phyloP scores from a whole-genome alignment of 2,797 vertebrate species.

The Sebastes cheni region DNA sequence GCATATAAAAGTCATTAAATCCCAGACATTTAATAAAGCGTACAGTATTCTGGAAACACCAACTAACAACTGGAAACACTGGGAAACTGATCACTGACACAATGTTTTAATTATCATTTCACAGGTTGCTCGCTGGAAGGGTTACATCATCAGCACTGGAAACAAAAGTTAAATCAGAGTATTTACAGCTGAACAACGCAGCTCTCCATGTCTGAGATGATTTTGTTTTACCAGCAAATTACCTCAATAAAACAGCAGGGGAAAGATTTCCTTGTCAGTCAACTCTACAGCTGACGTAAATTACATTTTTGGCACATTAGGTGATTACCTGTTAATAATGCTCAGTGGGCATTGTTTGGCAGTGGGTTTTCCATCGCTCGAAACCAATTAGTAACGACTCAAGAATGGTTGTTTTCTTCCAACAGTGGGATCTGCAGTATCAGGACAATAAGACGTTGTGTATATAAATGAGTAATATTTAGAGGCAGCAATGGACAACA shows the following conservation, averaged over 20 bases:
- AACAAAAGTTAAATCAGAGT: neutral
- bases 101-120: slow-evolving; percentile 26
- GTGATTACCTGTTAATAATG: slow-evolving; percentile 56
- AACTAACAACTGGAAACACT: neutral
- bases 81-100: neutral
- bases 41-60: neutral
- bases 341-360: slow-evolving; percentile 51
- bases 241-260: slow-evolving; percentile 18
- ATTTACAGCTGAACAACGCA: neutral
- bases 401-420: slow-evolving; percentile 10
- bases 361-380: neutral
- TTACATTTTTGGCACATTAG: slow-evolving; percentile 18
- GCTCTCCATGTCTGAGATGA: neutral
- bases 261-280: slow-evolving; percentile 23
- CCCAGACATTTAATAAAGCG: neutral
- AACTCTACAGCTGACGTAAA: slow-evolving; percentile 19
- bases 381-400: slow-evolving; percentile 41
- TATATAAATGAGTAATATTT: neutral
- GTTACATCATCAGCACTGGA: neutral
- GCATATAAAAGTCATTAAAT: neutral
- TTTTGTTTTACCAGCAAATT: slow-evolving; percentile 24
- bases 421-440: neutral
- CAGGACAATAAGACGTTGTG: neutral
- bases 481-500: neutral
- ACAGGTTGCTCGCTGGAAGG: neutral